Conservation (phyloP, 2,113 vertebrate species). For the Bujurquina vittata region DNA sequence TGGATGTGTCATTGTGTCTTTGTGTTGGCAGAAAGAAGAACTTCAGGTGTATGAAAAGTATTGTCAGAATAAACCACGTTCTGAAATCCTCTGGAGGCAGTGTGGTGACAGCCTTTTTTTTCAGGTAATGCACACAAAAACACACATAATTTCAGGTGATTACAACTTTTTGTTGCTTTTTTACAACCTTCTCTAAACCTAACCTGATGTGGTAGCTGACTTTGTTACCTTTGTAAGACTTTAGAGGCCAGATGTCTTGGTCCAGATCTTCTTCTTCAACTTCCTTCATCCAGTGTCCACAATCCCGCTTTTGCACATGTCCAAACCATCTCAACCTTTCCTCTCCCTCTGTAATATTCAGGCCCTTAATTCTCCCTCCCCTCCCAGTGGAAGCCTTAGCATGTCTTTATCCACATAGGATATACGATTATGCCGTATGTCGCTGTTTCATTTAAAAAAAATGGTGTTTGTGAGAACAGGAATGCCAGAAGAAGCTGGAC, state of each 20-base stretch:
- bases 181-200: background rate
- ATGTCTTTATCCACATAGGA: too few species aligned
- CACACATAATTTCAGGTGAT: background rate
- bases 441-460: background rate
- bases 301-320: too few species aligned
- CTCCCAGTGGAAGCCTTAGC: too few species aligned
- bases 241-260: too few species aligned
- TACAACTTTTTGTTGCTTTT: background rate
- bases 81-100: slow-evolving; percentile 93
- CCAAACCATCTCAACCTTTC: too few species aligned
- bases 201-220: background rate
- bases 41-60: slow-evolving; percentile 96
- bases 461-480: slow-evolving; percentile 66
- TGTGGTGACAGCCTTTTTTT: slow-evolving; percentile 94
- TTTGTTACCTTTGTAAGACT: background rate
- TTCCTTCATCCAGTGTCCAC: too few species aligned
- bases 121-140: slow-evolving; percentile 78
- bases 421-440: background rate
- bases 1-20: background rate
- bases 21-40: slow-evolving; percentile 89
- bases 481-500: slow-evolving; percentile 90
- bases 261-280: too few species aligned
- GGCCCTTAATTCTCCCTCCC: too few species aligned
- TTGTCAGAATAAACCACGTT: slow-evolving; percentile 94
- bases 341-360: too few species aligned